phyloP scores from a whole-genome alignment of 2,113 vertebrate species.

The Myotis lucifugus region DNA sequence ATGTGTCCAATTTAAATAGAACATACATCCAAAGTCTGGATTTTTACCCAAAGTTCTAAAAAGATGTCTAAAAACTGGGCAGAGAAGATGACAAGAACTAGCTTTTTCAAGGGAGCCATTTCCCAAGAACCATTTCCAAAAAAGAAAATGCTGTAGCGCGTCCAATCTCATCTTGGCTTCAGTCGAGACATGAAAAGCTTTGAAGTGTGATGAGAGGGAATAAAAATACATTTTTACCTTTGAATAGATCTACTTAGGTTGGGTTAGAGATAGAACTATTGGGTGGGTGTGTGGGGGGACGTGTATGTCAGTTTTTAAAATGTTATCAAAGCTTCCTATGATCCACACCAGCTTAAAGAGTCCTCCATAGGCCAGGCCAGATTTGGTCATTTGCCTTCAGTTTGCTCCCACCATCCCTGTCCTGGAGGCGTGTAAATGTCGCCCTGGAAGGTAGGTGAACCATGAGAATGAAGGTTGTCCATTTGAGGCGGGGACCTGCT shows the following conservation, averaged over 20 bases:
- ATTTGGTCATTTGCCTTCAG: neutral
- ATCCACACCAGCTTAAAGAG: rapidly evolving
- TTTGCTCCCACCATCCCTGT: too few relatives aligned
- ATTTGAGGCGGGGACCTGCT: neutral
- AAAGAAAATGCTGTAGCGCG: neutral
- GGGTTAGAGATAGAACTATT: neutral
- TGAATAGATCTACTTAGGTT: neutral
- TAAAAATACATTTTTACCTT: slow-evolving; percentile 27
- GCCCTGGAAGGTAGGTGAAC: rapidly evolving
- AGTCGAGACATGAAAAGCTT: neutral
- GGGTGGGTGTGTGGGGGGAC: too few relatives aligned
- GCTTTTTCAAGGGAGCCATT: slow-evolving; percentile 19
- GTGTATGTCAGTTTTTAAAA: neutral
- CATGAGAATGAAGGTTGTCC: neutral
- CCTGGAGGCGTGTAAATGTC: neutral
- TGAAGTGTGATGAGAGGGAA: slow-evolving; percentile 26
- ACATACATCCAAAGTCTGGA: slow-evolving; percentile 10
- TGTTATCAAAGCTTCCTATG: neutral
- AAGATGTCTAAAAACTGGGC: slow-evolving; percentile 24
- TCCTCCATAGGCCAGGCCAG: rapidly evolving
- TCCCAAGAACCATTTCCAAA: slow-evolving; percentile 42
- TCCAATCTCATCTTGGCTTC: slow-evolving; percentile 55
- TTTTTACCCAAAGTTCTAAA: slow-evolving; percentile 39
- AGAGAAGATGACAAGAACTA: slow-evolving; percentile 50
- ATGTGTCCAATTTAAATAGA: neutral